phyloP scores from a whole-genome alignment of 2,797 vertebrate genomes.

The Silurus aristotelis region DNA sequence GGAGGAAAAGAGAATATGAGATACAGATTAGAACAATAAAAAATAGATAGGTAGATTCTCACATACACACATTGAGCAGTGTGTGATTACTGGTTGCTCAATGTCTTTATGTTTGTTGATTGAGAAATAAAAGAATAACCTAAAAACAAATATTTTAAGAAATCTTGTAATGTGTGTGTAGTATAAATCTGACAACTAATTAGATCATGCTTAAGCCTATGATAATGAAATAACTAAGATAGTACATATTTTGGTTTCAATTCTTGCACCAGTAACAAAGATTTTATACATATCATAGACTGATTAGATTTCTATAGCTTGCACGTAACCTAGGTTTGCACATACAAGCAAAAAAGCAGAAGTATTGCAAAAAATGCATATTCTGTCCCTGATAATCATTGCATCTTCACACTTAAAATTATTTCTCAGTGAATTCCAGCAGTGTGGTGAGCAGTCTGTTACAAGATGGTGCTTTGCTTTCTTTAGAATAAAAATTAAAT shows the following conservation, averaged over 20 bases:
- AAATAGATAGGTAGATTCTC: conserved; percentile 16
- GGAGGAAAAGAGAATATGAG: conserved; percentile 45
- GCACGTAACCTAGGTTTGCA: neutral
- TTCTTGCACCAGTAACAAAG: neutral
- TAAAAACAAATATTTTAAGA: neutral
- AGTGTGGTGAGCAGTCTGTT: neutral
- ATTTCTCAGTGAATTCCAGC: neutral
- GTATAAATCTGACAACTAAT: neutral
- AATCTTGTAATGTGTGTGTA: neutral
- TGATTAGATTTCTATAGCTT: neutral
- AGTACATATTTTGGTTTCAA: neutral
- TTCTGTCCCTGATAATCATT: neutral
- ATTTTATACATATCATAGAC: neutral
- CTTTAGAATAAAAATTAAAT: neutral
- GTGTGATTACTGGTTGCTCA: neutral
- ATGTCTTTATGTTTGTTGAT: neutral
- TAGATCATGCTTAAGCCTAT: neutral
- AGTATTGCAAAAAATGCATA: neutral
- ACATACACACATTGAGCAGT: neutral
- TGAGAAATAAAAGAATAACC: neutral
- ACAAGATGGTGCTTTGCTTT: neutral
- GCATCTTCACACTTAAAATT: neutral
- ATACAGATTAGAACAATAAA: conserved; percentile 28
- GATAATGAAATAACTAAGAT: neutral
- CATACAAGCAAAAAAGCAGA: neutral